Percentiles rank a stretch among this genome's conserved stretches.
Evolutionary conservation across 1,140 invertebrate genomes (phyloP).

Genomic region (Phocides pigmalion): DNA sequence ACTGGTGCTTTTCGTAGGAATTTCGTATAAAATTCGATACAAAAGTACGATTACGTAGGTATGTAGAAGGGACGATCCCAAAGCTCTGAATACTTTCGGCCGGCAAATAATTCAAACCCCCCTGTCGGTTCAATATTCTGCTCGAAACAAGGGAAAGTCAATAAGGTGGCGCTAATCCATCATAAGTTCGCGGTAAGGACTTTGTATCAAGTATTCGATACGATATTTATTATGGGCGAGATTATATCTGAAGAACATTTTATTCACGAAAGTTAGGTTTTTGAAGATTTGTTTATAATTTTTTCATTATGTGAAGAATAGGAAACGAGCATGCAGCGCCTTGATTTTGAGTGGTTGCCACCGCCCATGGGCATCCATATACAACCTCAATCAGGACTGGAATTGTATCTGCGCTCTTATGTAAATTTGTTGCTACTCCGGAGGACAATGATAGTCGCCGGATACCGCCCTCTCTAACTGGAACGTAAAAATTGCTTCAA

Average conservation of each 20-base stretch:
- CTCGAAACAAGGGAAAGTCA: conserved; percentile 20
- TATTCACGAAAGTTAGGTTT: too few species aligned
- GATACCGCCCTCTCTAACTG: too few species aligned
- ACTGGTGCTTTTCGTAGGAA: background rate
- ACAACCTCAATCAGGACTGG: too few species aligned
- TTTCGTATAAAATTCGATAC: background rate
- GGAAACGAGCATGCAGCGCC: too few species aligned
- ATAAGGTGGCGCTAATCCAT: conserved; percentile 17
- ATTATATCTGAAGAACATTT: background rate
- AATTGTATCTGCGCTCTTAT: too few species aligned
- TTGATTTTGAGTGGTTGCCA: too few species aligned
- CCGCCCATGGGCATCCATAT: too few species aligned
- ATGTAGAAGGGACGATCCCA: background rate
- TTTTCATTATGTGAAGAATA: too few species aligned
- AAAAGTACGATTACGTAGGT: background rate
- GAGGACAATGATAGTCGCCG: too few species aligned
- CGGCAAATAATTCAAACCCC: conserved; percentile 19
- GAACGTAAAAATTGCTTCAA: too few species aligned
- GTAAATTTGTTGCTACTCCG: too few species aligned
- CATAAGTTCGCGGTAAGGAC: conserved; percentile 8
- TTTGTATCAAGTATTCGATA: background rate
- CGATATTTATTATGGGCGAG: background rate
- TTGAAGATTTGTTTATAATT: too few species aligned
- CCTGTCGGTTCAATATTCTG: conserved; percentile 14
- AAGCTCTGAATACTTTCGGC: conserved; percentile 7